Evolutionary conservation across 2,113 vertebrate species (phyloP).

Genomic region (Todiramphus saurophagus): DNA sequence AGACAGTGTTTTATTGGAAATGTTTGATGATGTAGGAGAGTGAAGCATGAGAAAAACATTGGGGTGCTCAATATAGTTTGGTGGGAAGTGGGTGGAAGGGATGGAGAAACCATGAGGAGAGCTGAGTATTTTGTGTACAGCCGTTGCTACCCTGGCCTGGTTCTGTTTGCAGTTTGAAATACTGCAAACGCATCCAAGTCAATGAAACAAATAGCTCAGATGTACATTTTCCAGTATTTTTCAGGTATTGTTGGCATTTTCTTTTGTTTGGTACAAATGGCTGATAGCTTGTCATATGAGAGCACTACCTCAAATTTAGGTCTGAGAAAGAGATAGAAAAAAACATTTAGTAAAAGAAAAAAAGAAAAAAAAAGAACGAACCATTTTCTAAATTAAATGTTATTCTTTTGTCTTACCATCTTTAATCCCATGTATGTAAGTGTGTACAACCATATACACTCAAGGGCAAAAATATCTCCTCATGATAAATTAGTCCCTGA

Average conservation of each 20-base stretch:
- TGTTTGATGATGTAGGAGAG: neutral
- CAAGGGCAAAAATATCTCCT: neutral
- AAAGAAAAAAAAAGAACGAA: neutral
- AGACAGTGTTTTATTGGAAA: neutral
- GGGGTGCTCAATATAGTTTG: accelerated
- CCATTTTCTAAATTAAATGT: neutral
- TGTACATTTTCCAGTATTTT: neutral
- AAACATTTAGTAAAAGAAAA: neutral
- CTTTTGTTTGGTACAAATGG: neutral
- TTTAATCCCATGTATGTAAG: neutral
- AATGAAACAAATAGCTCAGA: neutral
- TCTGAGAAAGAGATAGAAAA: neutral
- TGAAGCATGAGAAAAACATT: neutral
- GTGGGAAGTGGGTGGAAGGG: neutral
- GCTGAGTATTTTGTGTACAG: neutral
- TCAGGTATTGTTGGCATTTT: neutral
- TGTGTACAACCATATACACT: neutral
- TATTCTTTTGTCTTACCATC: neutral
- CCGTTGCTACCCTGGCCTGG: neutral
- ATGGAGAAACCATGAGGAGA: accelerated
- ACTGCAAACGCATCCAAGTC: neutral
- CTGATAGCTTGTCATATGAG: neutral
- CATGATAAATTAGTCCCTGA: neutral
- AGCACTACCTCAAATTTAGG: neutral
- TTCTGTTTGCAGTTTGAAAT: neutral